Evolutionary conservation across 2,113 vertebrate genomes (phyloP).

Genomic region (Oryzias javanicus): DNA sequence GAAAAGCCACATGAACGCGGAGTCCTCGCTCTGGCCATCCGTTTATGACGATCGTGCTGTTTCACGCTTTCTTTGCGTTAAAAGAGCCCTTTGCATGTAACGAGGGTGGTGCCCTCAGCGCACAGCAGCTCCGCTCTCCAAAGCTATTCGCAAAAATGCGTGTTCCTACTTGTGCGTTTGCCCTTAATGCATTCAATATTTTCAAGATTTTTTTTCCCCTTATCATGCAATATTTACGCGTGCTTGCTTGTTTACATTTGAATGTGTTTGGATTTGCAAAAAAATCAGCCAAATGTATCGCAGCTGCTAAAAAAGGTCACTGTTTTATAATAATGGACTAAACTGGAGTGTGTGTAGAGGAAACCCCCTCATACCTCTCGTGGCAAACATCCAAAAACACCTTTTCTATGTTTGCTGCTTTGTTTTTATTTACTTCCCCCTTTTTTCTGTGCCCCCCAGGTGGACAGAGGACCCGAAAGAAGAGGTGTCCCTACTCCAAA

Average conservation of each 20-base stretch:
- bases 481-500: slow-evolving; percentile 96
- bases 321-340: not conserved
- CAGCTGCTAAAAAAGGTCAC: not conserved
- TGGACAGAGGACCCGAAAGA: slow-evolving; percentile 93
- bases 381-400: slow-evolving; percentile 22
- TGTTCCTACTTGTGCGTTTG: slow-evolving; percentile 13
- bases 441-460: slow-evolving; percentile 75
- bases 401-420: slow-evolving; percentile 28
- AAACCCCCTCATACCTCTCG: no score
- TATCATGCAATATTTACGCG: no score
- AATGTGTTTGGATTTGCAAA: slow-evolving; percentile 27
- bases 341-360: not conserved
- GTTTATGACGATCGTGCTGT: slow-evolving; percentile 38
- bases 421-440: slow-evolving; percentile 40
- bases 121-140: slow-evolving; percentile 34
- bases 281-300: slow-evolving; percentile 14
- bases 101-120: slow-evolving; percentile 45
- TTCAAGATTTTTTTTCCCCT: no score
- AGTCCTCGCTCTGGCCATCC: not conserved
- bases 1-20: slow-evolving; percentile 7
- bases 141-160: slow-evolving; percentile 20
- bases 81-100: slow-evolving; percentile 47
- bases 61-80: slow-evolving; percentile 63
- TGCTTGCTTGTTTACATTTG: no score
- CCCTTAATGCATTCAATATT: slow-evolving; percentile 7